A percentile compares a stretch with the other conserved stretches of the same genome.
Conservation (phyloP, 2,888 invertebrate genomes). For the Gari tellinella region DNA sequence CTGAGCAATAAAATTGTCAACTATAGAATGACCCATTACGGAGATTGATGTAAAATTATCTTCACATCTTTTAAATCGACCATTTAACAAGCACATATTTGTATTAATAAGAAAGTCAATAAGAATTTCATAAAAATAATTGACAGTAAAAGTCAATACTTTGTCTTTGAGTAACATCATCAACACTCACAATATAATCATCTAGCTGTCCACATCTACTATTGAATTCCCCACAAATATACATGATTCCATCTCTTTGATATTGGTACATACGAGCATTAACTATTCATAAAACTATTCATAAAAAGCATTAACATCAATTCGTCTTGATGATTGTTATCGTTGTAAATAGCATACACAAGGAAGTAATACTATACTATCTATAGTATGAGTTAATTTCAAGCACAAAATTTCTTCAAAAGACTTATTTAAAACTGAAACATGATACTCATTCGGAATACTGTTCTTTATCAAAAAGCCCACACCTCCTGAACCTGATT, state of each 20-base stretch:
- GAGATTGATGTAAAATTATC: constrained; percentile 39
- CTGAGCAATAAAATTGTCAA: constrained; percentile 37
- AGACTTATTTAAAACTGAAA: too few relatives aligned
- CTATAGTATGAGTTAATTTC: too few relatives aligned
- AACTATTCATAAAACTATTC: constrained; percentile 11
- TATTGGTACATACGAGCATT: too few relatives aligned
- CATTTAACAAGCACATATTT: constrained; percentile 39
- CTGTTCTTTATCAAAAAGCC: too few relatives aligned
- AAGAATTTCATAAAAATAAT: constrained; percentile 29
- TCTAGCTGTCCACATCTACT: constrained; percentile 21
- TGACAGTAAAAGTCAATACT: constrained; percentile 34
- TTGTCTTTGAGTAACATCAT: constrained; percentile 17
- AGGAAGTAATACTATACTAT: background rate
- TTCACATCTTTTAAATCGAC: constrained; percentile 12
- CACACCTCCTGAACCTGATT: too few relatives aligned
- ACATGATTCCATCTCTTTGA: constrained; percentile 15
- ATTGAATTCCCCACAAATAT: constrained; percentile 44
- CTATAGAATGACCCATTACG: constrained; percentile 21
- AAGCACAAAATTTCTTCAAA: too few relatives aligned
- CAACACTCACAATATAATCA: constrained; percentile 35
- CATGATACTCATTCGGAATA: too few relatives aligned
- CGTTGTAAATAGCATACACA: constrained; percentile 24
- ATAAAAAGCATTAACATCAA: constrained; percentile 23
- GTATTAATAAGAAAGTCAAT: constrained; percentile 27
- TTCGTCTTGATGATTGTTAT: constrained; percentile 13